Percentiles rank a stretch among this genome's conserved stretches.
Evolutionary conservation across 2,113 vertebrate genomes (phyloP).

Genomic region (Melierax canorus): DNA sequence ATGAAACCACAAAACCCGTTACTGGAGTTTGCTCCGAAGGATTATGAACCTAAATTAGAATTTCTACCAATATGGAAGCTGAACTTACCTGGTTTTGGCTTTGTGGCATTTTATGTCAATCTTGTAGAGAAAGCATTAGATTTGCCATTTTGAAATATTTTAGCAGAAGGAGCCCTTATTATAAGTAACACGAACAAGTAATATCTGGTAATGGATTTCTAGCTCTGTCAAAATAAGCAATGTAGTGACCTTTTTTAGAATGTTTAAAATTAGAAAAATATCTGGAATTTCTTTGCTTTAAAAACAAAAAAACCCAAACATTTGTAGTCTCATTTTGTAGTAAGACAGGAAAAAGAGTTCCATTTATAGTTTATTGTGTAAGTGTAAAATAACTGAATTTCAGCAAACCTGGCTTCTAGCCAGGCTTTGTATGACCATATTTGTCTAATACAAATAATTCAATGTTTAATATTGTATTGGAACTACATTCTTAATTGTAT

Average conservation of each 20-base stretch:
- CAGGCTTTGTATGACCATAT: background rate
- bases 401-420: background rate
- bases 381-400: background rate
- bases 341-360: background rate
- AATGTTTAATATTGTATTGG: background rate
- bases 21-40: background rate
- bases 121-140: background rate
- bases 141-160: background rate
- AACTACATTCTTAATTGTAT: background rate
- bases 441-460: background rate
- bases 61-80: background rate
- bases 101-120: background rate
- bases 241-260: background rate
- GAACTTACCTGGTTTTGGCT: background rate
- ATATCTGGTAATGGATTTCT: background rate
- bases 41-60: background rate
- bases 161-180: background rate
- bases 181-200: background rate
- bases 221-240: background rate
- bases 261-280: background rate
- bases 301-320: background rate
- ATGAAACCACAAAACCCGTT: background rate
- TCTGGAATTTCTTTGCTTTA: background rate
- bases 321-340: background rate
- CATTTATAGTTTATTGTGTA: background rate